A percentile compares a stretch with the other conserved stretches of the same genome.
These are phyloP conservation scores for Ophion ellenae DNA, from an alignment of 2,888 invertebrate species.

Conservation along the genomic window DNA sequence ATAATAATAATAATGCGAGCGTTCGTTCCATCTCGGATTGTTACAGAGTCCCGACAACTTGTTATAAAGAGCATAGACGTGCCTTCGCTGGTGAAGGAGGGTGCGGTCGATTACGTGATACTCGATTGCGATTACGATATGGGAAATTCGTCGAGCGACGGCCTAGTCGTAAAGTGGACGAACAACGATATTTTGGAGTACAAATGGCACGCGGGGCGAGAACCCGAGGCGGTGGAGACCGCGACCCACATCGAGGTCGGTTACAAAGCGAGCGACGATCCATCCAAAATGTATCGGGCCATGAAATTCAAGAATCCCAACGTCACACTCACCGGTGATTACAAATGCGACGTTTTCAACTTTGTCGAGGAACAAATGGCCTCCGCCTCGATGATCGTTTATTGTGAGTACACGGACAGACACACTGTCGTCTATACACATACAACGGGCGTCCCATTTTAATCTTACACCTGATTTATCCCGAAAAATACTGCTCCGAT, in stretches of 20 bases:
- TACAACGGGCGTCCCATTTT: no score
- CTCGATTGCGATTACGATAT: constrained; percentile 85
- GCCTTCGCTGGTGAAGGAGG: constrained; percentile 77
- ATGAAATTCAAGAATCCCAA: constrained; percentile 85
- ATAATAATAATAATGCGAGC: neutral
- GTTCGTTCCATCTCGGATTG: constrained; percentile 4
- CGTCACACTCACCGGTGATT: constrained; percentile 85
- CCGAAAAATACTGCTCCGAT: no score
- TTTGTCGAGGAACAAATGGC: constrained; percentile 83
- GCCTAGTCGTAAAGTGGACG: constrained; percentile 85
- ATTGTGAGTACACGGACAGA: constrained; percentile 84
- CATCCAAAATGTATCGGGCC: constrained; percentile 84
- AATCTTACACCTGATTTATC: no score
- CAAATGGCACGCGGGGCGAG: constrained; percentile 83
- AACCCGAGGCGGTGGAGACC: constrained; percentile 80
- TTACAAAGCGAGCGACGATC: constrained; percentile 82
- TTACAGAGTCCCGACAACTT: constrained; percentile 77
- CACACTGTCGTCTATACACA: no score
- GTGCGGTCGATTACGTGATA: constrained; percentile 80
- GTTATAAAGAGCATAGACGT: constrained; percentile 78
- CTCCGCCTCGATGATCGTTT: constrained; percentile 85
- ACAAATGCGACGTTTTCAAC: constrained; percentile 86
- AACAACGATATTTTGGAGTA: constrained; percentile 83
- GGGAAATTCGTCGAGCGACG: constrained; percentile 78
- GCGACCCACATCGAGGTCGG: constrained; percentile 82